Evolutionary conservation across 2,888 invertebrate species (phyloP).

Genomic region (Dicycla oo): DNA sequence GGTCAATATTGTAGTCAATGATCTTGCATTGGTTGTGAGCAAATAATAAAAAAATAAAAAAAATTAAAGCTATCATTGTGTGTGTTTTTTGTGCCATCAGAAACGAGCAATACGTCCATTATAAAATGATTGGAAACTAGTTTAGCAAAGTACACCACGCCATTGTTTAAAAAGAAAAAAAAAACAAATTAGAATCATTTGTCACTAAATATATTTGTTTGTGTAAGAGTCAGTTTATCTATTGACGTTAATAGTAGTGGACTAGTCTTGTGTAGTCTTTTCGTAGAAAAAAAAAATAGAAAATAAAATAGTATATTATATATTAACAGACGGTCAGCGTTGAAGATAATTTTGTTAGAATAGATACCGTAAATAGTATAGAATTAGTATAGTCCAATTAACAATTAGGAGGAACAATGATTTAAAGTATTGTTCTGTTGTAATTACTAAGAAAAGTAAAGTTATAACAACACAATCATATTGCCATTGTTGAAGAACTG

Average conservation of each 20-base stretch:
- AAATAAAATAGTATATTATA: conserved; percentile 1
- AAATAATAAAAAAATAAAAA: too few relatives aligned
- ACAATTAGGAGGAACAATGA: conserved; percentile 46
- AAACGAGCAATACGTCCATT: too few relatives aligned
- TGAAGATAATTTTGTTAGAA: conserved; percentile 45
- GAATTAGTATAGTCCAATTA: conserved; percentile 35
- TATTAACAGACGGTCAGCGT: conserved; percentile 53
- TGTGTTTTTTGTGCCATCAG: too few relatives aligned
- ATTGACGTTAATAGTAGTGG: conserved; percentile 14
- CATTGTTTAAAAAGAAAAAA: too few relatives aligned
- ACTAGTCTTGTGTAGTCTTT: conserved; percentile 50
- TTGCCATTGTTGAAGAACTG: neutral
- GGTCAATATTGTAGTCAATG: neutral
- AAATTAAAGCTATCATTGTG: too few relatives aligned
- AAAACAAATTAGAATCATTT: too few relatives aligned
- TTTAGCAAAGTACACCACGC: too few relatives aligned
- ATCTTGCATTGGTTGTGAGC: neutral
- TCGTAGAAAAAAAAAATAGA: neutral
- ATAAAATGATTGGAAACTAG: too few relatives aligned
- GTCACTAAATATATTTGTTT: too few relatives aligned
- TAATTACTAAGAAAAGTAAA: neutral
- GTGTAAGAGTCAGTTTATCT: conserved; percentile 59
- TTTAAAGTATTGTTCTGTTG: neutral
- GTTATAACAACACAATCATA: too few relatives aligned
- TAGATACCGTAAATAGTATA: neutral